A percentile compares a stretch with the other conserved stretches of the same genome.
These are phyloP conservation scores for Saccostrea glomerata DNA, from an alignment of 1,140 invertebrate genomes.

Conservation along the genomic window DNA sequence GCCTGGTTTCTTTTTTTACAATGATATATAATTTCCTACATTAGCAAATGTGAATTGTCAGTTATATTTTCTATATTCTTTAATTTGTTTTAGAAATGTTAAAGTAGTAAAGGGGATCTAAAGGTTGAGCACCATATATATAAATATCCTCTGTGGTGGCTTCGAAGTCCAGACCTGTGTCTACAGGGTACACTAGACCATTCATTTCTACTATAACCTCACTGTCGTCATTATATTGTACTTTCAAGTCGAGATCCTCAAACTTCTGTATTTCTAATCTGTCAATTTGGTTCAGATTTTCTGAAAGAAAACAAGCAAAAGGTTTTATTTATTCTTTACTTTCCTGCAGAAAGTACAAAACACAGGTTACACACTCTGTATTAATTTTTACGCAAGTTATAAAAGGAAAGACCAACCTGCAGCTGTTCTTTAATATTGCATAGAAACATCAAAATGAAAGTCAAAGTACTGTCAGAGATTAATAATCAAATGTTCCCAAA, in stretches of 20 bases:
- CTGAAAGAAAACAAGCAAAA: not conserved
- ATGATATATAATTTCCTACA: too few relatives aligned
- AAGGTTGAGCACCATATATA: not conserved
- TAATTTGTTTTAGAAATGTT: not conserved
- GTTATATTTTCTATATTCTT: too few relatives aligned
- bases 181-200: not conserved
- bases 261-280: not conserved
- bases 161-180: not conserved
- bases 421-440: not conserved
- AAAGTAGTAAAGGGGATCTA: not conserved
- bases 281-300: not conserved
- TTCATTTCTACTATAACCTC: not conserved
- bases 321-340: not conserved
- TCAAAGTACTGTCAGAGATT: slow-evolving; percentile 7
- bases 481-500: not conserved
- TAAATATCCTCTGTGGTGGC: not conserved
- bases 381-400: not conserved
- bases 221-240: not conserved
- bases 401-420: not conserved
- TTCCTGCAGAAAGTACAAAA: not conserved
- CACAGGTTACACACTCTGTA: not conserved
- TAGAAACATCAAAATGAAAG: not conserved
- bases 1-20: too few relatives aligned
- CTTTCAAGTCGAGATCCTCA: not conserved
- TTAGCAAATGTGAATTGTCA: too few relatives aligned